phyloP scores from a whole-genome alignment of 1,140 invertebrate species.

The Heliconius congener region DNA sequence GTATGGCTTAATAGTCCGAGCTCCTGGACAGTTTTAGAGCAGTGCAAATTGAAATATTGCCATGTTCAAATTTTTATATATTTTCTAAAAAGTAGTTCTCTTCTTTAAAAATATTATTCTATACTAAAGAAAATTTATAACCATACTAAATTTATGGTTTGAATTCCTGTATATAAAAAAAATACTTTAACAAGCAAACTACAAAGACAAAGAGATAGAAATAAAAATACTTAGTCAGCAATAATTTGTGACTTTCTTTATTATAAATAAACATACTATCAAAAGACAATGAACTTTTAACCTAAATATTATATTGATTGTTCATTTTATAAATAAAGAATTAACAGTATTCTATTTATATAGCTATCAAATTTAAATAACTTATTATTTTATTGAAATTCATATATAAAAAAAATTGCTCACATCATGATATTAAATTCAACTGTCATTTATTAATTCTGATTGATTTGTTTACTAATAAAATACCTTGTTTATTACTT shows the following conservation, averaged over 20 bases:
- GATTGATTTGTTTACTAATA: conserved; percentile 8
- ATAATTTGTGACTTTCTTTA: not conserved
- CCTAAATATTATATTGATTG: not conserved
- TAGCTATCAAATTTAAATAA: not conserved
- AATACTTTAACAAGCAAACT: not conserved
- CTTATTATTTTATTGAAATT: not conserved
- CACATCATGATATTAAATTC: conserved; percentile 1
- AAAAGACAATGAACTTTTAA: not conserved
- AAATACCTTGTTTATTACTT: conserved; percentile 6
- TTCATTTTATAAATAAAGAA: not conserved
- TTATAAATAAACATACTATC: not conserved
- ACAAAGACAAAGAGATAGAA: not conserved
- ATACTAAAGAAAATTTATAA: too few relatives aligned
- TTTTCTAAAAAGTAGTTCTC: too few relatives aligned
- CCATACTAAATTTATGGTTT: too few relatives aligned
- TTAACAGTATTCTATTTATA: too few relatives aligned
- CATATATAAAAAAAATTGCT: not conserved
- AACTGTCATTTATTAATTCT: not conserved
- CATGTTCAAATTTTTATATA: too few relatives aligned
- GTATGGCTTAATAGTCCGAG: too few relatives aligned
- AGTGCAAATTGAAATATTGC: too few relatives aligned
- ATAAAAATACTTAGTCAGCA: not conserved
- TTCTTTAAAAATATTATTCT: too few relatives aligned
- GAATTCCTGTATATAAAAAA: too few relatives aligned
- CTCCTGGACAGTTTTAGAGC: too few relatives aligned